Base-by-base conservation (phyloP, 2,113 vertebrate species). In the Donacobius atricapilla region DNA sequence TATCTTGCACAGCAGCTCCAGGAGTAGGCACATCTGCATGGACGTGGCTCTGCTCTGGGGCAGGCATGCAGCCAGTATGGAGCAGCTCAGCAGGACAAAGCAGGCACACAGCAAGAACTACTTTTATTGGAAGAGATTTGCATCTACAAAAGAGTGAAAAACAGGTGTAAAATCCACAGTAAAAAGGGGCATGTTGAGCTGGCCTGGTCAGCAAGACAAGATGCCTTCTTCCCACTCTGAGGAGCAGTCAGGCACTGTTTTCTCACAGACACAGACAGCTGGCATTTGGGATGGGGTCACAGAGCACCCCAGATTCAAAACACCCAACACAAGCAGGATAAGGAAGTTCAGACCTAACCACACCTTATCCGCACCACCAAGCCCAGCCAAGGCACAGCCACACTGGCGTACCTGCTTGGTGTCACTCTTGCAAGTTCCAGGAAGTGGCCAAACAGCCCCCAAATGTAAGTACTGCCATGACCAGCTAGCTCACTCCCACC, bases 141-240 rank as follows among this genome's bases (percentile, higher is more conserved):
- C 83, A 96, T 95, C 97, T 98, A 98, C 96, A 98, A 98, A 98
- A 98, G 9, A 98, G 97, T 97, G 97, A 98, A 98, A 97, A 97
- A 95, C 48, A 66, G 57, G 85, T 89, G 95, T 94, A 97, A 97
- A 97, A 96, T 85, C 93, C 93, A 93, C 65, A 89, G 88, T 97
- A 97, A 75, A 98, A 96, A 92, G 94, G 89, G 96, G 81, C 40
- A 88, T 4, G 8, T 87, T 40, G 64, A 77, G 37, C 75, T 28
- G 61, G 57, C 65, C 78, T 21, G 45, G 70, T 89, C 68, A 87
- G 90, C 66, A 78, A 90, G 73, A 75, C 56, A 58, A 86, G 12
- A 30, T 57, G 80, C 86, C 82, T 22, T 93, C 90, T 95, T 69
- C 73, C 89, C 5, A 2, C 70, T 47, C 84, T 21, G 0, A 28